phyloP scores from a whole-genome alignment of 2,888 invertebrate genomes.

The Chironomus tentans region DNA sequence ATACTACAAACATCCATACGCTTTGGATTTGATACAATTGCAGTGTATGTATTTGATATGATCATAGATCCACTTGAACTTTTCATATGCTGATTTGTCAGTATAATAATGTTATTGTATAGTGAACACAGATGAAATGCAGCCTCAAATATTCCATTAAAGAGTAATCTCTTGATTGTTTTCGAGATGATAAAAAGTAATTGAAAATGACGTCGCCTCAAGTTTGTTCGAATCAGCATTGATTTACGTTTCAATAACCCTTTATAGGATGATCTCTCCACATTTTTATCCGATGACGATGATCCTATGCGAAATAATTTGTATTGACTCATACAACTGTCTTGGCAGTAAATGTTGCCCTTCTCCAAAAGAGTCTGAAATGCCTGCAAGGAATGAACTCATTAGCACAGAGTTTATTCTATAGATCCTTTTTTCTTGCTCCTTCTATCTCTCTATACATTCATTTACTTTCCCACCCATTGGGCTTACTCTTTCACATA shows the following conservation, averaged over 20 bases:
- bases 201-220: slow-evolving; percentile 33
- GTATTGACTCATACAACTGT: slow-evolving; percentile 15
- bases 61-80: slow-evolving; percentile 38
- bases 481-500: too few relatives aligned
- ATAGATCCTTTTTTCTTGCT: background rate
- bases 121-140: slow-evolving; percentile 16
- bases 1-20: slow-evolving; percentile 54
- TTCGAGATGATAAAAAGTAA: slow-evolving; percentile 35
- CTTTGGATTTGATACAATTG: slow-evolving; percentile 57
- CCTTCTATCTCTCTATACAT: background rate
- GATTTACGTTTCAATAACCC: slow-evolving; percentile 33
- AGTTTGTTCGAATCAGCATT: slow-evolving; percentile 28
- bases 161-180: slow-evolving; percentile 30
- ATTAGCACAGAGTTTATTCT: slow-evolving; percentile 5
- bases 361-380: slow-evolving; percentile 17
- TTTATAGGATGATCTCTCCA: slow-evolving; percentile 40
- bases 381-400: slow-evolving; percentile 11
- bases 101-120: slow-evolving; percentile 8
- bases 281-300: slow-evolving; percentile 33
- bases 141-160: slow-evolving; percentile 27
- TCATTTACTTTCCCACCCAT: too few relatives aligned
- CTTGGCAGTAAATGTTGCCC: slow-evolving; percentile 10
- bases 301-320: background rate
- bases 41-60: slow-evolving; percentile 65
- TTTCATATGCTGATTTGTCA: slow-evolving; percentile 28